Evolutionary conservation across 2,113 vertebrate species (phyloP), one percentile per base, ranked within the genome.

Genomic region (Clarias magur): DNA sequence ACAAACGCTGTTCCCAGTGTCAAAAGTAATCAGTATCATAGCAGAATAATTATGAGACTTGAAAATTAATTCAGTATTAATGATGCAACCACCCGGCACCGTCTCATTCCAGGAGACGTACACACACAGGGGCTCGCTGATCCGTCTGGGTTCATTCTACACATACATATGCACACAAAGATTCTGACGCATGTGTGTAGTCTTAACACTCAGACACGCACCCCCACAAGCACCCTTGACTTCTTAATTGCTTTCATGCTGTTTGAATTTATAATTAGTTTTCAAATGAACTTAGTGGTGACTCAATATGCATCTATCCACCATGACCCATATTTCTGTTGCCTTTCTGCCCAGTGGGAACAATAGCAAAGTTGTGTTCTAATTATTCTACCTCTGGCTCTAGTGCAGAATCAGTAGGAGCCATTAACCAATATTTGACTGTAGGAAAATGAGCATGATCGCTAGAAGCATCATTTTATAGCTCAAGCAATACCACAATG

Each of bases 191-290:
- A 73, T 72, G 76, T 82, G 82, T 57, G 56, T 63, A 67, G 62
- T 53, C 72, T 84, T 53, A 89, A 73, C 60, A 63, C 76, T 56
- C 34, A 85, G 17, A 75, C 80, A 85, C 53, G 70, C 63, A 87
- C 76, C 27, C 15, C 10, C 25, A 65, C 30, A 59, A 73, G 42
- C 82, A 85, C 53, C 4, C 76, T 78, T 70, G 38, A 88, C 85
- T 86, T 60, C 75, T 86, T 88, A 86, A 86, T 86, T 83, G 78
- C 85, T 83, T 83, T 86, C 63, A 70, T 88, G 76, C 80, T 80
- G 67, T 83, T 30, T 76, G 85, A 87, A 79, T 88, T 79, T 79
- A 70, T 89, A 85, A 89, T 89, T 86, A 87, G 57, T 63, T 85
- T 88, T 85, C 73, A 65, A 89, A 70, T 79, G 56, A 88, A 73